Evolutionary conservation across 2,888 invertebrate genomes (phyloP), one percentile per base, ranked within the genome.

Genomic region (Mystacides longicornis): DNA sequence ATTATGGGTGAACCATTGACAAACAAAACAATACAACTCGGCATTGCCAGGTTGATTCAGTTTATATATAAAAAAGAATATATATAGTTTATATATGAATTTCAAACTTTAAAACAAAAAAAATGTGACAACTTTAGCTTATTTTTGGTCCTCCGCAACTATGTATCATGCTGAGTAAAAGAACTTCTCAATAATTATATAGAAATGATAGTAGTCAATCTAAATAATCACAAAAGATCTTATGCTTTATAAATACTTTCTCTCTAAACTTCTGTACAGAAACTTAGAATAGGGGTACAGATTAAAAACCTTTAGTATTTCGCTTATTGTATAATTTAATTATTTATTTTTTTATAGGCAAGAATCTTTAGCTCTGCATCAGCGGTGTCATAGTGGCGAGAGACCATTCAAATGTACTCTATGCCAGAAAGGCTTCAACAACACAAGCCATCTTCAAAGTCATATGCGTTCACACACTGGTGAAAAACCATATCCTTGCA

Each of bases 381-480:
- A 52, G 55, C 49, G 61, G 51, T 59, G 57, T 16, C 64, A 64
- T 48, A 63, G 63, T 1, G 63, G 62, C 4, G 62, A 64, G 49
- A 61, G 61, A 16, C 62, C 63, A 1, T 62, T 62, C 47, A 37
- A 56, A 2, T 64, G 64, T 49, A 46, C 52, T 5, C 55, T 64
- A 7, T 64, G 64, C 46, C 45, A 59, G 31, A 57, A 55, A 57
- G 57, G 61, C 14, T 64, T 64, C 43, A 61, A 59, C 1, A 62
- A 62, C 50, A 60, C 63, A 1, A 59, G 61, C 2, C 61, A 62
- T 52, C 48, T 64, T n/a, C 58, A 59, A 3, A 60, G 59, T 19
- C 64, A 64, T 49, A 61, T 62, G 60, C 46, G 62, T 14, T 60
- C 60, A 3, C 64, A 64, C 48, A 59, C 57, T 3, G 63, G 62